Conservation (phyloP, 2,113 vertebrate species). For the Chaetorhynchus papuensis region DNA sequence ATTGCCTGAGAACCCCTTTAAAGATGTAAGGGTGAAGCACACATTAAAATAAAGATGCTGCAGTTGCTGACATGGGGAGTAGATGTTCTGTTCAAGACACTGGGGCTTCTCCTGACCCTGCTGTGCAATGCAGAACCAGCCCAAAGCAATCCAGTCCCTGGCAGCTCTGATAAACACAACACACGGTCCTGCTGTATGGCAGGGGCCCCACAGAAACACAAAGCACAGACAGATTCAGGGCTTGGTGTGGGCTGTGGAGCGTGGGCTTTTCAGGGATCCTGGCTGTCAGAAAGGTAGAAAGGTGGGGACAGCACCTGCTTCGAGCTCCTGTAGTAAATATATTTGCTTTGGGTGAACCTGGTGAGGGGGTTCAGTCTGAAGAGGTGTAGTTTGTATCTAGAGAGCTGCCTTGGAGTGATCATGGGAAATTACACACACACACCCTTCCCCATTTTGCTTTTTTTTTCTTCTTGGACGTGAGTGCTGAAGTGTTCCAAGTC, state of each 20-base stretch:
- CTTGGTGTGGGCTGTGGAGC: not conserved
- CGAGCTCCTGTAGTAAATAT: not conserved
- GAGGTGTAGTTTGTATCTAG: not conserved
- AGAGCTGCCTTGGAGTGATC: not conserved
- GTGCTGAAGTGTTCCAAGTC: not conserved
- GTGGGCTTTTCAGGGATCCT: not conserved
- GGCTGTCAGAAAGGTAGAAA: not conserved
- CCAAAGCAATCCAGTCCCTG: not conserved
- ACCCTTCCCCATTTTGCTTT: not conserved
- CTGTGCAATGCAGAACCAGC: not conserved
- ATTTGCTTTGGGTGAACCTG: not conserved
- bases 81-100: not conserved
- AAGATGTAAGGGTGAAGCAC: not conserved
- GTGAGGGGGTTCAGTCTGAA: not conserved
- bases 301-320: not conserved
- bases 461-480: not conserved
- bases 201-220: not conserved
- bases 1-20: not conserved
- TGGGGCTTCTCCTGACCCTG: not conserved
- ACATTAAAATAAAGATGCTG: not conserved
- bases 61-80: not conserved
- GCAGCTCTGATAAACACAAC: not conserved
- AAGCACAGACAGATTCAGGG: not conserved
- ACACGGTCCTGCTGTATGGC: not conserved
- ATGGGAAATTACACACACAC: not conserved